phyloP scores from a whole-genome alignment of 2,888 invertebrate species.

The Liodrosophila aerea region DNA sequence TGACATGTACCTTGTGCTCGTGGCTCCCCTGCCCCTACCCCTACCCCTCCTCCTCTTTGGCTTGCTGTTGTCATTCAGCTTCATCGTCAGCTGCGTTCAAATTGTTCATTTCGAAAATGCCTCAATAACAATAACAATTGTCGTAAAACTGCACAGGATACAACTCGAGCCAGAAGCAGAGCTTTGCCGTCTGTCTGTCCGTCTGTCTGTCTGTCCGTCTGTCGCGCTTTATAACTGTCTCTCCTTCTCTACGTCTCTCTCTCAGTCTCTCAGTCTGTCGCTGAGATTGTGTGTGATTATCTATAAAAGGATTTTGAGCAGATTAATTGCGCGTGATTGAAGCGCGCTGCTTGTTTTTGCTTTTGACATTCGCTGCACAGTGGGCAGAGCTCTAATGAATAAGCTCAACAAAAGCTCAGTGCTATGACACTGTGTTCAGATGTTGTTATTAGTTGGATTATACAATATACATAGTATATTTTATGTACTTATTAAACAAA shows the following conservation, averaged over 20 bases:
- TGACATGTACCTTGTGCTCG: slow-evolving; percentile 71
- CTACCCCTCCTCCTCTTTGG: slow-evolving; percentile 13
- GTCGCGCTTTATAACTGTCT: too few species aligned
- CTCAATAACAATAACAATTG: slow-evolving; percentile 79
- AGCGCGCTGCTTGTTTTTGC: slow-evolving; percentile 60
- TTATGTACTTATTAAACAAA: too few species aligned
- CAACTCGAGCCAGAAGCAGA: slow-evolving; percentile 34
- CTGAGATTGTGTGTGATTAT: slow-evolving; percentile 71
- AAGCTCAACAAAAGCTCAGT: slow-evolving; percentile 11
- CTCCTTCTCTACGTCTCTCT: too few species aligned
- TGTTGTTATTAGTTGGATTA: background rate
- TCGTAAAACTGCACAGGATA: slow-evolving; percentile 77
- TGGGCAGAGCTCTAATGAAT: slow-evolving; percentile 30
- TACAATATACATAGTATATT: too few species aligned
- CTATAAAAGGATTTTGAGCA: slow-evolving; percentile 79
- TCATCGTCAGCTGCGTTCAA: slow-evolving; percentile 66
- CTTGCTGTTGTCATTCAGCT: slow-evolving; percentile 67
- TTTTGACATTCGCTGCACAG: slow-evolving; percentile 37
- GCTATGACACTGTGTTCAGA: slow-evolving; percentile 4
- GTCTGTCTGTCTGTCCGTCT: background rate
- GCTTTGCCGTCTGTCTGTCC: slow-evolving; percentile 23
- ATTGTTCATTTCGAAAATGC: slow-evolving; percentile 79
- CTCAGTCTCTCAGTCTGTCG: slow-evolving; percentile 27
- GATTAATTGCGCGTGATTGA: slow-evolving; percentile 78
- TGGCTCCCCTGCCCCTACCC: slow-evolving; percentile 29